A percentile compares a stretch with the other conserved stretches of the same genome.
These are phyloP conservation scores for Ctenodactylus gundi DNA, from an alignment of 2,113 vertebrate species.

Conservation along the genomic window DNA sequence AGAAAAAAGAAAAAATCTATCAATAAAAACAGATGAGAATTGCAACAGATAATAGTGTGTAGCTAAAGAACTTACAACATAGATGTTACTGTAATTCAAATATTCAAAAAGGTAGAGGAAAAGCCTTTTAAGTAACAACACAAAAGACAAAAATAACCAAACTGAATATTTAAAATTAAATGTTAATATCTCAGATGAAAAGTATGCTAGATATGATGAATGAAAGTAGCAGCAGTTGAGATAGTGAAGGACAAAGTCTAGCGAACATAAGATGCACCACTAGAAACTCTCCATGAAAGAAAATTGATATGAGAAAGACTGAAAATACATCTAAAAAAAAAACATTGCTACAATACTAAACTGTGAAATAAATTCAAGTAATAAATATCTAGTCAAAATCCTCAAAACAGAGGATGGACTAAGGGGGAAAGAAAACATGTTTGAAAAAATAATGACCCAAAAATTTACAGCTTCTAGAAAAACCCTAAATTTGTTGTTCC, in stretches of 20 bases:
- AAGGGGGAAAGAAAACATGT: neutral
- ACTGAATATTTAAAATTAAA: neutral
- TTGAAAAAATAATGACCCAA: neutral
- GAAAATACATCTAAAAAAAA: too few species aligned
- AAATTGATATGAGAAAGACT: neutral
- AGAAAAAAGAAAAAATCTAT: neutral
- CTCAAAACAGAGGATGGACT: neutral
- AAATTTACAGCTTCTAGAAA: neutral
- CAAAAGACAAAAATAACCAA: neutral
- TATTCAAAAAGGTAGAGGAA: neutral
- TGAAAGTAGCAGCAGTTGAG: neutral
- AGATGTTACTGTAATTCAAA: neutral
- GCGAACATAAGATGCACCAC: neutral
- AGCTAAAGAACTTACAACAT: neutral
- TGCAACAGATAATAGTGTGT: neutral
- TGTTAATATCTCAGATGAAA: neutral
- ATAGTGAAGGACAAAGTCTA: neutral
- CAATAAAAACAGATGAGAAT: neutral
- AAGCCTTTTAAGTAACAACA: neutral
- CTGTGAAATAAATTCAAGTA: neutral
- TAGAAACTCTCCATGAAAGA: neutral
- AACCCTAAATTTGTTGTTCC: neutral
- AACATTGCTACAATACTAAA: neutral
- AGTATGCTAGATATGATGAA: neutral
- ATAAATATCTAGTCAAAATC: neutral